Evolutionary conservation across 1,140 invertebrate genomes (phyloP), one percentile per base, ranked within the genome.

Genomic region (Zaprionus vittiger): DNA sequence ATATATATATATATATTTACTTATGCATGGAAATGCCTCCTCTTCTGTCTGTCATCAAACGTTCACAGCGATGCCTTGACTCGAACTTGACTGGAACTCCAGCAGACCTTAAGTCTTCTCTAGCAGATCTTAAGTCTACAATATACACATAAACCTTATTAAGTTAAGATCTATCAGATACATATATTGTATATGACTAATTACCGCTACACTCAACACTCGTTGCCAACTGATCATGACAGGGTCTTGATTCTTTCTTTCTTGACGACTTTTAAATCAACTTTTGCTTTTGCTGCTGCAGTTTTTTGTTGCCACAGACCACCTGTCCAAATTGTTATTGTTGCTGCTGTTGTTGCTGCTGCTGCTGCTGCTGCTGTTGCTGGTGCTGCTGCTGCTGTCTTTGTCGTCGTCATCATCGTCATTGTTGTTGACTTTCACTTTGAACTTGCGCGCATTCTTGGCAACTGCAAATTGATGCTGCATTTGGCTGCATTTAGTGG

Each of bases 401-500:
- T 28, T 12, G 47, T 31, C 31, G 38, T 59, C 34, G 24, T 11
- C 37, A 12, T 47, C 17, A 15, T 38, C 17, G 17, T 57, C 57
- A 17, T 67, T 14, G 64, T 59, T 65, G 62, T 38, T 55, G 70
- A 56, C 62, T 72, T 73, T 73, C 62, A 66, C 70, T 73, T 73
- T 73, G 63, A 73, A 65, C 80, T 81, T 81, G 80, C 66, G 69
- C 65, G 80, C 78, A 71, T 71, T 71, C 69, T 71, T 41, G 63
- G 56, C 49, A 55, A 69, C 67, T 66, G 68, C 65, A 59, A 68
- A 47, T 49, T 69, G 22, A 34, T 41, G 57, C 52, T 55, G 55
- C 70, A 60, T 65, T 73, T 59, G 28, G 38, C 38, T 72, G 41
- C 34, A 56, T 41, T 65, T 56, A 17, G 44, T 12, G 9, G 17